Base-by-base conservation (phyloP, 35 echinoderm and acorn worm species). In the Holothuria glaberrima region DNA sequence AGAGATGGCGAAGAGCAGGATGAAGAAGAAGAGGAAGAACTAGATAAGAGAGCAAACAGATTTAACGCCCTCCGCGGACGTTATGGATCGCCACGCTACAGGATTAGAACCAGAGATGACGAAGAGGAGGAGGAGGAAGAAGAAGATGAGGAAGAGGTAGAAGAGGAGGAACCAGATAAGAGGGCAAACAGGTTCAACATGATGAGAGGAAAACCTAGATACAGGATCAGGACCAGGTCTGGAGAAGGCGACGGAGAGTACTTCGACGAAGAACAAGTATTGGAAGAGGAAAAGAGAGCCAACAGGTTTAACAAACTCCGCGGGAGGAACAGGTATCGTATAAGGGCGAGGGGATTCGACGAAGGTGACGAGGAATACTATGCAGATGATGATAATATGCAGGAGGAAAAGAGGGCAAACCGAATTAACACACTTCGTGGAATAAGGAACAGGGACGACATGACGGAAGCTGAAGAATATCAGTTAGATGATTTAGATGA, bases 281-380 rank as follows among this genome's bases (percentile, higher is more conserved):
- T 38, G 33, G 71, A 75, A 75, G 71, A 75, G 9, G 71, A 75
- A 22, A 75, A 75, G 33, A 75, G 71, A 41, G 71, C 12, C 16
- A 75, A 75, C 33, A 75, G 71, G 31, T 38, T 18, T 17, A 45
- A 21, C 71, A 75, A 21, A 18, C 33, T 75, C 22, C 9, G 71
- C 0, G 33, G 41, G 2, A 22, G 20, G 2, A 4, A 16, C 6
- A 78, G 74, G 48, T 22, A 14, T 48, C 21, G 74, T 21, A 48
- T 48, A 4, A 78, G 35, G 27, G 22, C 24, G 3, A 78, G 74
- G n/a, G 19, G n/a, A 19, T 25, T 38, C 16, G 71, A 75, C 16
- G 71, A 44, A 36, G 71, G 38, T 18, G 71, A 41, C 2, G 71
- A 75, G 18, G 71, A 45, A 41, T 31, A 38, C 21, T 32, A 38